Conservation (phyloP, 2,113 vertebrate genomes). For the Rhineura floridana region DNA sequence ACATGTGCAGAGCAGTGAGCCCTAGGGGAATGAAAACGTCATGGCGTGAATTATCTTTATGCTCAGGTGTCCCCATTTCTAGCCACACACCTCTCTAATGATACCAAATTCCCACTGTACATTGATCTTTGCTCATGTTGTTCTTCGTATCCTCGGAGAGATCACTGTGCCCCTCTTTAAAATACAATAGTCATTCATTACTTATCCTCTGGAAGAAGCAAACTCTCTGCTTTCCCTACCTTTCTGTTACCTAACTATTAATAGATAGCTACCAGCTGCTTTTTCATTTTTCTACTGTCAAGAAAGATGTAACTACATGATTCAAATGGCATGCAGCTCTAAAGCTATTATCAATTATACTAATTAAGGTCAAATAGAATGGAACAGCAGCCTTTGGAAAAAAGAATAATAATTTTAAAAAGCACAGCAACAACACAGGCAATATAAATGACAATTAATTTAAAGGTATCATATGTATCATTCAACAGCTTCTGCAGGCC, state of each 20-base stretch:
- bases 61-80: neutral
- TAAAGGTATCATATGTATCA: constrained; percentile 46
- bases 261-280: constrained; percentile 65
- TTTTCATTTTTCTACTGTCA: constrained; percentile 73
- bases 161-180: constrained; percentile 46
- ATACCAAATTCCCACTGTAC: constrained; percentile 39
- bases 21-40: neutral
- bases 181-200: constrained; percentile 50
- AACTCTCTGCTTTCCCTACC: constrained; percentile 47
- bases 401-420: constrained; percentile 47
- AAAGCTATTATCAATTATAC: constrained; percentile 73
- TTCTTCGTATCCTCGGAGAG: constrained; percentile 54
- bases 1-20: neutral
- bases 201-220: constrained; percentile 31
- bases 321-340: constrained; percentile 63
- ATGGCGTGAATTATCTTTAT: neutral
- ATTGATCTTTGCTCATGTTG: constrained; percentile 54
- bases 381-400: constrained; percentile 52
- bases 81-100: constrained; percentile 32
- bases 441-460: constrained; percentile 68
- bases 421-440: neutral
- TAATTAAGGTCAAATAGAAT: constrained; percentile 76
- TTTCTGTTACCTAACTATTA: constrained; percentile 61
- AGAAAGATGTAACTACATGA: constrained; percentile 66
- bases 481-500: constrained; percentile 48